Evolutionary conservation across 2,888 invertebrate species (phyloP), one percentile per base, ranked within the genome.

Genomic region (Dichetophora obliterata): DNA sequence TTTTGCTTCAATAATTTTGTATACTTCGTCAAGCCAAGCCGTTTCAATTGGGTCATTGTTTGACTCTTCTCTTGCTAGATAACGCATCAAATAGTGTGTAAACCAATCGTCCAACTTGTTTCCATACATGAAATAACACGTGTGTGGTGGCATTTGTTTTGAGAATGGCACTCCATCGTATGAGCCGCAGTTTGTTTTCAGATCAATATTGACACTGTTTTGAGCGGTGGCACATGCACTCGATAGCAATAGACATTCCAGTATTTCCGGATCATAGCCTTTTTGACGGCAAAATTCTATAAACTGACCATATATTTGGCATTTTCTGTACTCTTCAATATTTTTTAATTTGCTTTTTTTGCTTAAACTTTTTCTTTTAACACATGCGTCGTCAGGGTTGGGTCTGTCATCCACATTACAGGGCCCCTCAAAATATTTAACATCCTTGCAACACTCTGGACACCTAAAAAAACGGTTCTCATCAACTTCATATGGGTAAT

Each of bases 1-100:
- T 16, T 48, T 50, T 68, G 50, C 68, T 24, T 16, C 50, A n/a
- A 68, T 9, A n/a, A 68, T 48, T 68, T 68, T 24, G 31, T 68
- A 16, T 68, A 68, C 16, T 50, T 68, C n/a, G 6, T 22, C n/a
- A 5, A 68, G 8, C 68, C 68, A 68, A 68, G 68, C 50, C 14
- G 14, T 48, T 3, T 14, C 68, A 14, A 5, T 16, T n/a, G 24
- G 3, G 50, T 68, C 50, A 5, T 24, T 6, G 4, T 16, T n/a
- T 3, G 24, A 14, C 24, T 9, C 48, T 3, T 24, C 50, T 68
- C 27, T 27, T 9, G 48, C 1, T 50, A 50, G 11, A 24, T 68
- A 68, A 48, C 48, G 24, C 11, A 50, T 19, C 24, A 68, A 50
- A 50, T 68, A 48, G 22, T 68, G 48, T n/a, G 50, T 50, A n/a